phyloP scores from a whole-genome alignment of 2,113 vertebrate species.

The Phaetusa simplex region DNA sequence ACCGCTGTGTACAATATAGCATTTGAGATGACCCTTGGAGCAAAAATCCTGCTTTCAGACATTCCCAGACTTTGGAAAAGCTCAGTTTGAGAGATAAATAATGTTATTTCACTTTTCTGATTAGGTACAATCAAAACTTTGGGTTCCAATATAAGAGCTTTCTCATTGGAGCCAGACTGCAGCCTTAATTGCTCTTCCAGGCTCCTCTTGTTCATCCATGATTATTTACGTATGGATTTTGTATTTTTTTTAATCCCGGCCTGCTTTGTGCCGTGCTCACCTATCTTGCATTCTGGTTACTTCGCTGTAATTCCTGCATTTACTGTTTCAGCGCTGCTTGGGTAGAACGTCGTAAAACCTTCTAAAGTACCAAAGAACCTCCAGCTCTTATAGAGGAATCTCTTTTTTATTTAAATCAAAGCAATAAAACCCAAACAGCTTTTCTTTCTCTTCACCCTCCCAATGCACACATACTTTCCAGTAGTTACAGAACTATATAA shows the following conservation, averaged over 20 bases:
- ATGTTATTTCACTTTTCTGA: not conserved
- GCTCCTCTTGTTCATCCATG: not conserved
- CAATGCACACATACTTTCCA: not conserved
- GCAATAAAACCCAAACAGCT: not conserved
- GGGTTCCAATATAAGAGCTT: not conserved
- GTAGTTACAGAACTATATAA: not conserved
- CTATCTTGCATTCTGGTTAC: not conserved
- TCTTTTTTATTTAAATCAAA: conserved; percentile 24
- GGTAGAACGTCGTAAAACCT: not conserved
- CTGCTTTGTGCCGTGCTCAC: not conserved
- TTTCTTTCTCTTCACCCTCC: not conserved
- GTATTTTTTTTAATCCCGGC: not conserved
- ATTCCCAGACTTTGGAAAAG: not conserved
- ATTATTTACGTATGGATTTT: not conserved
- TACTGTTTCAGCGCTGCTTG: not conserved
- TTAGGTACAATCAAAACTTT: not conserved
- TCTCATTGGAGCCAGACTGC: not conserved
- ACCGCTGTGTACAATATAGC: not conserved
- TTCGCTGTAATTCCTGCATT: not conserved
- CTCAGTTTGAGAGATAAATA: not conserved
- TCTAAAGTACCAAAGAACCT: not conserved
- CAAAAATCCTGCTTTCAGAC: not conserved
- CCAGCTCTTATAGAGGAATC: not conserved
- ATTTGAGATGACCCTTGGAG: not conserved
- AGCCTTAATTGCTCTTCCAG: not conserved